Conservation (phyloP, 2,113 vertebrate species). For the Glareola pratincola region DNA sequence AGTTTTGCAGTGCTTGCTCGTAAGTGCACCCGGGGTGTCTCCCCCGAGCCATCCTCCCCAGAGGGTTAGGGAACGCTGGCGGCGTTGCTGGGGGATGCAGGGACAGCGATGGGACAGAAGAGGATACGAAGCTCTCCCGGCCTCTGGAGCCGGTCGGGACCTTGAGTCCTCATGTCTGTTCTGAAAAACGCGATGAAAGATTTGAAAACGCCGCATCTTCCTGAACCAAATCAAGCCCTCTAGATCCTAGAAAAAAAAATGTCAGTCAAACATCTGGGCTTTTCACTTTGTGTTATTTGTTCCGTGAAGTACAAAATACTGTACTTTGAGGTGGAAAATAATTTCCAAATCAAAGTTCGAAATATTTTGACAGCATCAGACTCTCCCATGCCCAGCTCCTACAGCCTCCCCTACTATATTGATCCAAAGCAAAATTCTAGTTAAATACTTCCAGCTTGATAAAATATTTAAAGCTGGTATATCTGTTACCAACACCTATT, state of each 20-base stretch:
- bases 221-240: not conserved
- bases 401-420: fast-evolving
- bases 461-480: not conserved
- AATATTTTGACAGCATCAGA: not conserved
- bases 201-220: not conserved
- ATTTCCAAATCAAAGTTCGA: not conserved
- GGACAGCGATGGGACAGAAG: fast-evolving
- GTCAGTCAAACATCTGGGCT: not conserved
- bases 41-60: not conserved
- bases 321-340: not conserved
- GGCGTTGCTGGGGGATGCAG: fast-evolving
- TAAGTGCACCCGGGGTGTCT: fast-evolving
- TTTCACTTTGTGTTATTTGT: not conserved
- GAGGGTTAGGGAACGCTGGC: fast-evolving
- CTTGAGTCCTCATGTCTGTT: fast-evolving
- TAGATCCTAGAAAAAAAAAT: not conserved
- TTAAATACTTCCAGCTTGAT: not conserved
- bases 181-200: not conserved
- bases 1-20: fast-evolving
- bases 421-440: not conserved
- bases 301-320: not conserved
- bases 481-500: not conserved
- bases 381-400: fast-evolving
- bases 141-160: not conserved
- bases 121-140: not conserved